Conservation (phyloP, 2,113 vertebrate species). For the Gambusia affinis region DNA sequence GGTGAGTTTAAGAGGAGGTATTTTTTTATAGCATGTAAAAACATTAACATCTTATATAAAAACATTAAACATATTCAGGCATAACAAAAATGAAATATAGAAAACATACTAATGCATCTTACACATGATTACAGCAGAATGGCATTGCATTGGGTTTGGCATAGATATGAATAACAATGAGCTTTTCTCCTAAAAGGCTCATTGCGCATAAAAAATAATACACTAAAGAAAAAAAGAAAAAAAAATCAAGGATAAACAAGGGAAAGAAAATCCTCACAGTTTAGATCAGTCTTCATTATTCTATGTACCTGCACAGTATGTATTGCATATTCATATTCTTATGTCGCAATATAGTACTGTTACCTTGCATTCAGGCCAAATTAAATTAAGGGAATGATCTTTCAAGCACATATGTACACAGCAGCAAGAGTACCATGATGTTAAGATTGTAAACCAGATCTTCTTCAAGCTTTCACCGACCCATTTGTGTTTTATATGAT, state of each 20-base stretch:
- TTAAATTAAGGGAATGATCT: constrained; percentile 49
- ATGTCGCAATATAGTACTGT: constrained; percentile 41
- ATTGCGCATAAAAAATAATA: constrained; percentile 28
- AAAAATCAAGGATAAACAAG: constrained; percentile 14
- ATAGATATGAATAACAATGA: constrained; percentile 55
- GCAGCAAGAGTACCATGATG: constrained; percentile 46
- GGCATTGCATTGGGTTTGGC: constrained; percentile 77
- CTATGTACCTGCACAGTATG: constrained; percentile 42
- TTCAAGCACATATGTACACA: constrained; percentile 54
- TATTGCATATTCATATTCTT: constrained; percentile 37
- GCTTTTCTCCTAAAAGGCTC: constrained; percentile 38
- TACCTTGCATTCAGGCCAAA: constrained; percentile 31
- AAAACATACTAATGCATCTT: constrained; percentile 63
- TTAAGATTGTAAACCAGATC: constrained; percentile 36
- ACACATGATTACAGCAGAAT: constrained; percentile 76
- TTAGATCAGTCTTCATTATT: constrained; percentile 42
- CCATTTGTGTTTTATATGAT: constrained; percentile 34
- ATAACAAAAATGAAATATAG: constrained; percentile 52
- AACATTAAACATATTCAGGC: constrained; percentile 47
- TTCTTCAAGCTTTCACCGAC: constrained; percentile 47
- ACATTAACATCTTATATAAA: constrained; percentile 38
- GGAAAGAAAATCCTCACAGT: constrained; percentile 47
- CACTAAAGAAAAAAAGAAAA: neutral
- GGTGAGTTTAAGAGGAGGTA: constrained; percentile 56
- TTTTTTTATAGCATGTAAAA: neutral